Conservation (phyloP, 2,113 vertebrate species). For the Gallinago paraguaiae region DNA sequence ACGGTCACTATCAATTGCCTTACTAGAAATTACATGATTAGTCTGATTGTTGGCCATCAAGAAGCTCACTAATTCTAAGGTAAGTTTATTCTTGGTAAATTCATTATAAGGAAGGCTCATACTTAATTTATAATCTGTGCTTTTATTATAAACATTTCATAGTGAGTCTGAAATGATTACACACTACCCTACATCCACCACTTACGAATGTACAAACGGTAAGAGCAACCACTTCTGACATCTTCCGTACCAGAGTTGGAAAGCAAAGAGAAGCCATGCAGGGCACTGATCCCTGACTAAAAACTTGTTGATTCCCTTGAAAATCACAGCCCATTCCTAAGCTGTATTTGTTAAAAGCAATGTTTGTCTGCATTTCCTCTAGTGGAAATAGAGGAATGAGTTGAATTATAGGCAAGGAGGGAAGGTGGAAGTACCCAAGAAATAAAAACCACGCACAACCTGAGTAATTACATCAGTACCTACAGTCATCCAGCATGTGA, state of each 20-base stretch:
- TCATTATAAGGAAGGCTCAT: background rate
- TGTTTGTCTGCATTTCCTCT: background rate
- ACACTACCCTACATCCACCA: rapidly evolving
- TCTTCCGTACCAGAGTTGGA: background rate
- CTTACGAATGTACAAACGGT: background rate
- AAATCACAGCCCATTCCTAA: background rate
- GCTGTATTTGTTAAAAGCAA: background rate
- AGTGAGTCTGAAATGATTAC: background rate
- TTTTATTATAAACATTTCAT: background rate
- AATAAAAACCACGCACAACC: background rate
- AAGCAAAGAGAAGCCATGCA: background rate
- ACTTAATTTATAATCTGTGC: background rate
- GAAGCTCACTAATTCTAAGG: background rate
- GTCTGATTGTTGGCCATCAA: background rate
- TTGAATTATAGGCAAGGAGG: background rate
- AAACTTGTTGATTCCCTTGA: background rate
- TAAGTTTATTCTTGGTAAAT: background rate
- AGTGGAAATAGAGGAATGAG: background rate
- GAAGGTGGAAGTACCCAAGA: background rate
- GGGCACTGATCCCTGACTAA: background rate
- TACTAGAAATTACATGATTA: background rate
- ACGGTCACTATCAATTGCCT: background rate
- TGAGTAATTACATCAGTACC: background rate
- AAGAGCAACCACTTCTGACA: background rate
- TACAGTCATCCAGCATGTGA: background rate